Evolutionary conservation across 2,113 vertebrate genomes (phyloP).

Genomic region (Eretmochelys imbricata): DNA sequence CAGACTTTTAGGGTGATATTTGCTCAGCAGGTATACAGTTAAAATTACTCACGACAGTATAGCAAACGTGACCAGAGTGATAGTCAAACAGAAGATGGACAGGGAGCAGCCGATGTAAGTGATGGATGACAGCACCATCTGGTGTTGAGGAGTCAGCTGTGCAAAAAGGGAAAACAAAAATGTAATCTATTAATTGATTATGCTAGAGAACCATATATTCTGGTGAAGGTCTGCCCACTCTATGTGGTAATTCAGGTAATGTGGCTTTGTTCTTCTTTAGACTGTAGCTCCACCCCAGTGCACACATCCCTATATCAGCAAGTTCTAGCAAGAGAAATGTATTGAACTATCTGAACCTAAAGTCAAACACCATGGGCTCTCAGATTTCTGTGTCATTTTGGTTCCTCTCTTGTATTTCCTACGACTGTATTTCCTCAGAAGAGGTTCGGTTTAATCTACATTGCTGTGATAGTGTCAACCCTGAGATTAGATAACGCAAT

Average conservation of each 20-base stretch:
- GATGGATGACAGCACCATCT: conserved; percentile 95
- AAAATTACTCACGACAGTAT: conserved; percentile 92
- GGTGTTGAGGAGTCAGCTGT: conserved; percentile 87
- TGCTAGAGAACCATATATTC: not conserved
- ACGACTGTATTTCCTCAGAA: not conserved
- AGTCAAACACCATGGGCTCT: rapidly evolving
- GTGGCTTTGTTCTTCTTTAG: not conserved
- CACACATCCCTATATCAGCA: not conserved
- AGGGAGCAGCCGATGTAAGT: conserved; percentile 94
- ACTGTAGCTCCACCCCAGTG: not conserved
- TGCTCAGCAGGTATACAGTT: not conserved
- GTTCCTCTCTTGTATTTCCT: not conserved
- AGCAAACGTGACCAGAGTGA: conserved; percentile 94
- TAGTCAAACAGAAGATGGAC: conserved; percentile 91
- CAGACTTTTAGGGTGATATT: not conserved
- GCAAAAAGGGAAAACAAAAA: not conserved
- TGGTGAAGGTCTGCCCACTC: not conserved
- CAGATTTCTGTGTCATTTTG: not conserved
- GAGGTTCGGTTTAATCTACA: not conserved
- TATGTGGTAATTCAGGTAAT: rapidly evolving
- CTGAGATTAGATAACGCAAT: not conserved
- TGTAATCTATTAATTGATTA: not conserved
- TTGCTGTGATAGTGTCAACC: not conserved
- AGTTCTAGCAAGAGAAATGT: not conserved
- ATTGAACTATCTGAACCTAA: not conserved